phyloP scores from a whole-genome alignment of 1,140 invertebrate species.

The Megalopta genalis region DNA sequence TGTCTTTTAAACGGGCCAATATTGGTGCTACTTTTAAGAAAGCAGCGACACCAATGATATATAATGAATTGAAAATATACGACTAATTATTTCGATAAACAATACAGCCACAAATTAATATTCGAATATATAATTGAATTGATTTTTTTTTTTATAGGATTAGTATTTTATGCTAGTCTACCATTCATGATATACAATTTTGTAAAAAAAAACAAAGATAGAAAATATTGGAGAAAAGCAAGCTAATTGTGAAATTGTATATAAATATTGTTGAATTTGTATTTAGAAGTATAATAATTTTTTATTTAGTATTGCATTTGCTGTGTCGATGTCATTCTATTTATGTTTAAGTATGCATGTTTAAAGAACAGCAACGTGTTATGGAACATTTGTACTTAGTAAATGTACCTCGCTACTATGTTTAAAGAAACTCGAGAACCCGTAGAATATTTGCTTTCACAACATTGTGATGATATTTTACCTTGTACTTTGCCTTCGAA shows the following conservation, averaged over 20 bases:
- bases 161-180: neutral
- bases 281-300: slow-evolving; percentile 10
- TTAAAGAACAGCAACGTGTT: neutral
- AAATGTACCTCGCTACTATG: slow-evolving; percentile 43
- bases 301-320: slow-evolving; percentile 13
- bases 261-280: slow-evolving; percentile 21
- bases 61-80: slow-evolving; percentile 7
- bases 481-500: neutral
- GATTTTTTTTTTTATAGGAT: neutral
- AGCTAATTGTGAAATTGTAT: slow-evolving; percentile 11
- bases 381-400: slow-evolving; percentile 58
- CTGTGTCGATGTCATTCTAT: neutral
- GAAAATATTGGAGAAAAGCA: neutral
- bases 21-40: neutral
- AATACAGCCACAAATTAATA: neutral
- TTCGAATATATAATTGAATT: slow-evolving; percentile 3
- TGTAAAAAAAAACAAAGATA: neutral
- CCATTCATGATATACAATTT: neutral
- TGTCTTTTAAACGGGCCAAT: slow-evolving; percentile 13
- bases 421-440: slow-evolving; percentile 1
- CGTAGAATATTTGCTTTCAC: slow-evolving; percentile 14
- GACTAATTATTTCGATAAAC: neutral
- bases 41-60: neutral
- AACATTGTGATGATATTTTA: neutral
- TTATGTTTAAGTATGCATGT: slow-evolving; percentile 25